A percentile compares a stretch with the other conserved stretches of the same genome.
phyloP scores from a whole-genome alignment of 2,888 invertebrate species.

The Sminthurinus aureus region DNA sequence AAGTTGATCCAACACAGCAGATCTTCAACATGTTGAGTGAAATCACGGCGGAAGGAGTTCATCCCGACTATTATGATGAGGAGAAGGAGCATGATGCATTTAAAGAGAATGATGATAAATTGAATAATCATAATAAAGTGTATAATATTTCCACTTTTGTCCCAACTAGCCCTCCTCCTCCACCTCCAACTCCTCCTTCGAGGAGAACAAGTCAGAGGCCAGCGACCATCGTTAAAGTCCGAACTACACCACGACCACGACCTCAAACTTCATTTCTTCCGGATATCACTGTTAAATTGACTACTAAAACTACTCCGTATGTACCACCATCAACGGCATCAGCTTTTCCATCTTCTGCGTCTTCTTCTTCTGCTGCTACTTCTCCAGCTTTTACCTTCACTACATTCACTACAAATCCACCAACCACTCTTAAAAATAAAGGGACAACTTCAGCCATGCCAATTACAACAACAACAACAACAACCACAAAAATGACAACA shows the following conservation, averaged over 20 bases:
- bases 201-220: background rate
- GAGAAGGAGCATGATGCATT: constrained; percentile 51
- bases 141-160: constrained; percentile 52
- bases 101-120: constrained; percentile 40
- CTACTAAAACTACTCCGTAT: background rate
- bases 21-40: constrained; percentile 53
- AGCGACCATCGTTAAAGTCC: background rate
- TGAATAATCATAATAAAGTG: constrained; percentile 39
- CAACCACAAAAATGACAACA: background rate
- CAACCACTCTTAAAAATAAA: background rate
- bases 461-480: constrained; percentile 6
- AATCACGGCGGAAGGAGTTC: constrained; percentile 42
- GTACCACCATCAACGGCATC: background rate
- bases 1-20: constrained; percentile 46
- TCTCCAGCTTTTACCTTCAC: background rate
- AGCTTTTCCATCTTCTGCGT: background rate
- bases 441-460: background rate
- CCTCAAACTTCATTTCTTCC: background rate
- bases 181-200: background rate
- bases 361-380: background rate
- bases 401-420: background rate
- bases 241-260: constrained; percentile 6
- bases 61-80: constrained; percentile 48
- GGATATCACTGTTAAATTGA: background rate
- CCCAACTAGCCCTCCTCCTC: constrained; percentile 17